Base-by-base conservation (phyloP, 2,888 invertebrate genomes). In the Ptychoptera contaminata region DNA sequence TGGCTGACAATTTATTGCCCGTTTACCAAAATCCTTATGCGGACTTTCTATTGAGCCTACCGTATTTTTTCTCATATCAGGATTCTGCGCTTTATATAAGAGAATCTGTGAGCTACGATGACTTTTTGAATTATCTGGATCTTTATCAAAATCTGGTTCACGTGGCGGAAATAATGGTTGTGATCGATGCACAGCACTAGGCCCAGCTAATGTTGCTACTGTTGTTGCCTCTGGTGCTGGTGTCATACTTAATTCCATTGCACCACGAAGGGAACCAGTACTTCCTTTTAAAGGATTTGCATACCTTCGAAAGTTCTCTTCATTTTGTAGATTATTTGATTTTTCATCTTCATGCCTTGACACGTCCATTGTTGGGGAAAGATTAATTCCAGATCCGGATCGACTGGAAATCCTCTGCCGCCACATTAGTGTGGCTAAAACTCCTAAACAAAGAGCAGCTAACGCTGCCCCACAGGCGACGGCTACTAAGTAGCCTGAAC, bases 261-360 rank as follows among this genome's bases (percentile, higher is more conserved):
- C 63, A 46, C 72, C 68, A 37, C 74, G 66, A 54, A 72, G 70
- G 50, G 70, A 69, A 10, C 64, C 71, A 48, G 61, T 68, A 49
- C 64, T 69, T 42, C 72, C 77, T 57, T 82, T 82, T 46, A 86
- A 67, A 5, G 85, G 83, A 66, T 86, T 86, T 39, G 81, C 78
- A 64, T 83, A 85, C 50, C 87, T 74, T 43, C 88, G 73, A 47
- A 91, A 69, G 60, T 88, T 90, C 64, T 91, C 90, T 60, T 88
- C 87, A 62, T 88, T 90, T 65, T 91, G 90, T 47, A 87, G 66
- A 63, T 91, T 91, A 63, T 91, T 91, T 3, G 88, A 84, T 61
- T 88, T 88, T 58, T 88, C 87, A 58, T 87, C 86, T 58, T 85
- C 83, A 57, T 81, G 77, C 51, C 73, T 76, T 62, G 74, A 74